Conservation (phyloP, 2,113 vertebrate species). For the Bufo gargarizans region DNA sequence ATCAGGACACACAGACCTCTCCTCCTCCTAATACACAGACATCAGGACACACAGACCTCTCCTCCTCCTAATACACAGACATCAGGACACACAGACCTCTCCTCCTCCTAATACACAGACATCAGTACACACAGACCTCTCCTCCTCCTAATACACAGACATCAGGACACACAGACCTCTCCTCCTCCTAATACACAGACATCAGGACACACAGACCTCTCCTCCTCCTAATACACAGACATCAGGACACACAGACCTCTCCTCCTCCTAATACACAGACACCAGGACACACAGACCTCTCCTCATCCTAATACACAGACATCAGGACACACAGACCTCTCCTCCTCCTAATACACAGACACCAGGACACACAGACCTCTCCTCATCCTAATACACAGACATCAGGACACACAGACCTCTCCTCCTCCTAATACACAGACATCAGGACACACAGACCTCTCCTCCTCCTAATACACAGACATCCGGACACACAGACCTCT, state of each 20-base stretch:
- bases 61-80: not conserved
- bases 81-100: not conserved
- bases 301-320: not conserved
- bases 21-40: not conserved
- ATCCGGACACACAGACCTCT: not conserved
- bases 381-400: not conserved
- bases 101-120: not conserved
- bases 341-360: not conserved
- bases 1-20: not conserved
- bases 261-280: not conserved
- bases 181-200: not conserved
- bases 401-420: not conserved
- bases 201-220: not conserved
- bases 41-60: not conserved
- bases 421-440: not conserved
- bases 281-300: not conserved
- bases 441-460: too few relatives aligned
- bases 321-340: not conserved
- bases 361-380: not conserved
- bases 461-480: not conserved
- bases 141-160: not conserved
- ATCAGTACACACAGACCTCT: not conserved
- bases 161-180: not conserved
- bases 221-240: not conserved
- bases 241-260: not conserved